Evolutionary conservation across 92 coral and sea anemone genomes (phyloP).

Genomic region (Desmophyllum pertusum): DNA sequence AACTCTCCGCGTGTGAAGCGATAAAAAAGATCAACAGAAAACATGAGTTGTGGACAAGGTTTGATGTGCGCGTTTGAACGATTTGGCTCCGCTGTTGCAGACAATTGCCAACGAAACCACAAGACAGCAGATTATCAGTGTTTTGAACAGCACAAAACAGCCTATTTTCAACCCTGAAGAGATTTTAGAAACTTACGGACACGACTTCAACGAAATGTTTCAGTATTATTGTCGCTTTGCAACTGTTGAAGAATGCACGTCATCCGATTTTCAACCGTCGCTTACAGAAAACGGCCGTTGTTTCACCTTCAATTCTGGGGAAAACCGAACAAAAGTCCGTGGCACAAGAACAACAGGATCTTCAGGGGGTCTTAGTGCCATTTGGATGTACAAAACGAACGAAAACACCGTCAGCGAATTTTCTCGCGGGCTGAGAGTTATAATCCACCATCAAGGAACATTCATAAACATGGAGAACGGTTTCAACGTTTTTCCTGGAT

Average conservation of each 20-base stretch:
- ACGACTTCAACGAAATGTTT: constrained; percentile 44
- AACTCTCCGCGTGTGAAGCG: constrained; percentile 52
- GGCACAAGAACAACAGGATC: constrained; percentile 31
- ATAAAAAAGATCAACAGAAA: constrained; percentile 40
- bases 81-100: constrained; percentile 9
- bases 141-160: constrained; percentile 28
- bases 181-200: constrained; percentile 47
- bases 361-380: constrained; percentile 43
- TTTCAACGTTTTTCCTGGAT: constrained; percentile 57
- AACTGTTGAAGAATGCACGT: constrained; percentile 6
- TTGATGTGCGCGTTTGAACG: constrained; percentile 44
- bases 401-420: constrained; percentile 48
- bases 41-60: constrained; percentile 70
- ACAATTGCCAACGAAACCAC: constrained; percentile 46
- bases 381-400: constrained; percentile 45
- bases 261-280: constrained; percentile 43
- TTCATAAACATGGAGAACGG: constrained; percentile 44
- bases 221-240: constrained; percentile 23
- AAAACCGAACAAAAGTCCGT: constrained; percentile 14
- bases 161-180: constrained; percentile 53
- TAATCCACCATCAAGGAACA: constrained; percentile 43
- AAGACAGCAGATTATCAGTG: not conserved
- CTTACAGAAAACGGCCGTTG: constrained; percentile 49
- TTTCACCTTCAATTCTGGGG: constrained; percentile 54
- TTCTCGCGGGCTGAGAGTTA: constrained; percentile 54